These are phyloP conservation scores for Notolepis coatsorum DNA, from an alignment of 2,797 vertebrate genomes.

Conservation along the genomic window DNA sequence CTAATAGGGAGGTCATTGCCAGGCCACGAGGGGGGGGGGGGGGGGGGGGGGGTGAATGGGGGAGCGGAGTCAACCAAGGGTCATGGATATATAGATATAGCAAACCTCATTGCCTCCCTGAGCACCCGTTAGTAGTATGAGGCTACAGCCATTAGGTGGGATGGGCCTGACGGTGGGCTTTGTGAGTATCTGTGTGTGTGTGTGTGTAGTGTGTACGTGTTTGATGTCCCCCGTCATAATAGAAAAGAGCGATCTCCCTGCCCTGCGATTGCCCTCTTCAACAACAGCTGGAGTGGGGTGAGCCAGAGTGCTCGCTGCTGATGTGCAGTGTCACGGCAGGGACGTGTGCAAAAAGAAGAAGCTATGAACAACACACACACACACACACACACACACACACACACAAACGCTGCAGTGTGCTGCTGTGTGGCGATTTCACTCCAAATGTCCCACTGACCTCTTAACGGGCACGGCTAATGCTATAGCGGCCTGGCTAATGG, in stretches of 20 bases:
- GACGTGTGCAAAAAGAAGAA: constrained; percentile 70
- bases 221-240: constrained; percentile 66
- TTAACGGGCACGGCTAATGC: constrained; percentile 9
- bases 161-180: constrained; percentile 50
- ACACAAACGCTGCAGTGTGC: neutral
- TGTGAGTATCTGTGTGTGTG: constrained; percentile 59
- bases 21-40: constrained; percentile 77
- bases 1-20: constrained; percentile 83
- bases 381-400: neutral
- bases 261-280: constrained; percentile 72
- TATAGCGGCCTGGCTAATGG: constrained; percentile 13
- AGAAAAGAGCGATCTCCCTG: constrained; percentile 69
- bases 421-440: constrained; percentile 39
- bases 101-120: constrained; percentile 80
- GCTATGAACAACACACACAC: neutral
- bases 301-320: constrained; percentile 69
- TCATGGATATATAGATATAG: constrained; percentile 82
- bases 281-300: constrained; percentile 79
- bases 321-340: constrained; percentile 68
- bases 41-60: constrained; percentile 69
- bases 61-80: constrained; percentile 81
- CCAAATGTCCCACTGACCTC: constrained; percentile 47
- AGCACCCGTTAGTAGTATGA: constrained; percentile 75
- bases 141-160: constrained; percentile 72
- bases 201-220: constrained; percentile 28